phyloP scores from a whole-genome alignment of 2,888 invertebrate species.

The Rhamphomyia laevipes region DNA sequence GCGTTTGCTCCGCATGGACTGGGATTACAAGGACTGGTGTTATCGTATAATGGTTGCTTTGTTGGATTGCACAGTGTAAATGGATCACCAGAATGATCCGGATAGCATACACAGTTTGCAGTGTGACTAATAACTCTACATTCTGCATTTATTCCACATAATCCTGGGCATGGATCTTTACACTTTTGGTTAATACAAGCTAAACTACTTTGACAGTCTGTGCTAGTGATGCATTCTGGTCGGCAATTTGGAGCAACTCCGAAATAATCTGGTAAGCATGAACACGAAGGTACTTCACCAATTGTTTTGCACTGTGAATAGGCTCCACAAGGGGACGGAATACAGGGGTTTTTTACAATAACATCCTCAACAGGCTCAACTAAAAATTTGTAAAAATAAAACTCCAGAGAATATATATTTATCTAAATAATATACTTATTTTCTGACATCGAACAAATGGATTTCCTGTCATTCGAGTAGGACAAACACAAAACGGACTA shows the following conservation, averaged over 20 bases:
- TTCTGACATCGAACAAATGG: slow-evolving; percentile 58
- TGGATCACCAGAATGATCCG: slow-evolving; percentile 63
- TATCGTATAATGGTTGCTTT: slow-evolving; percentile 31
- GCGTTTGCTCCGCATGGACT: slow-evolving; percentile 61
- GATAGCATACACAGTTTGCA: slow-evolving; percentile 54
- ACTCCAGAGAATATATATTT: background rate
- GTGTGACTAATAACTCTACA: slow-evolving; percentile 67
- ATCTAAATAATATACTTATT: slow-evolving; percentile 37
- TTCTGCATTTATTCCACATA: slow-evolving; percentile 60
- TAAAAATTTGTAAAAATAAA: slow-evolving; percentile 16
- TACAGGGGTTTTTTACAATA: slow-evolving; percentile 51
- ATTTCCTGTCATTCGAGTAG: slow-evolving; percentile 54
- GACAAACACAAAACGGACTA: slow-evolving; percentile 68
- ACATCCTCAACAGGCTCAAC: slow-evolving; percentile 39
- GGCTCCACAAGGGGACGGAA: slow-evolving; percentile 71
- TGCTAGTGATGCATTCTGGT: slow-evolving; percentile 68
- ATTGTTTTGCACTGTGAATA: slow-evolving; percentile 58
- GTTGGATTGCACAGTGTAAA: slow-evolving; percentile 49
- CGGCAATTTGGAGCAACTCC: slow-evolving; percentile 66
- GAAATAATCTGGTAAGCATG: slow-evolving; percentile 53
- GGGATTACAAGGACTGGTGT: slow-evolving; percentile 47
- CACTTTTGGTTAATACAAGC: slow-evolving; percentile 71
- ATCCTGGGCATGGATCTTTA: slow-evolving; percentile 56
- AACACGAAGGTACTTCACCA: slow-evolving; percentile 59
- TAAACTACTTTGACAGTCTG: slow-evolving; percentile 54